Conservation (phyloP, 1,140 invertebrate genomes). For the Pygmarrhopalites habei region DNA sequence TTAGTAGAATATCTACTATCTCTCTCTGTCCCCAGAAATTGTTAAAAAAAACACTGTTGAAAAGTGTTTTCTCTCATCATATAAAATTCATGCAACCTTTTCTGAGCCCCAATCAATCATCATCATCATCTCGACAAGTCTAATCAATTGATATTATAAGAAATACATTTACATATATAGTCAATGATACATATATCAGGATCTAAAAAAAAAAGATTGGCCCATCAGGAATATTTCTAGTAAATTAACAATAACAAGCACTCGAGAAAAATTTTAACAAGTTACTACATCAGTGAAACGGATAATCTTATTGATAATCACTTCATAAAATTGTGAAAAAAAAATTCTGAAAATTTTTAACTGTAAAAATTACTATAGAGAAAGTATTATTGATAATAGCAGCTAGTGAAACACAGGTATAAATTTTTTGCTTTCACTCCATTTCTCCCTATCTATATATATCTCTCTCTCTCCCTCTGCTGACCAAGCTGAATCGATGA, state of each 20-base stretch:
- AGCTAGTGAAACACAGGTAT: too few relatives aligned
- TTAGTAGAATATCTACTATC: not conserved
- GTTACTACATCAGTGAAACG: not conserved
- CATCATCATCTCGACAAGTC: not conserved
- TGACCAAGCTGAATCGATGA: too few relatives aligned
- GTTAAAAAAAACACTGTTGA: not conserved
- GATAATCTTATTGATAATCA: not conserved
- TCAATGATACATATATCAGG: not conserved
- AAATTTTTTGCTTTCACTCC: too few relatives aligned
- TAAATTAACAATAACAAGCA: not conserved
- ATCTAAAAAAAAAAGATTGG: not conserved
- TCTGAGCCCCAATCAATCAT: not conserved
- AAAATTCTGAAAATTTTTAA: not conserved
- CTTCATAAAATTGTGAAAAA: constrained; percentile 1
- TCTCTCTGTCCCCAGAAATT: not conserved
- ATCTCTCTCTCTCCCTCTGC: not conserved
- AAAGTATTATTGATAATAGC: not conserved
- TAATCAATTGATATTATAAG: not conserved
- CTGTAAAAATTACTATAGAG: not conserved
- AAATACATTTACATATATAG: not conserved
- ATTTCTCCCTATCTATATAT: not conserved
- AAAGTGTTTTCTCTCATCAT: not conserved
- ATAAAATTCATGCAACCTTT: not conserved
- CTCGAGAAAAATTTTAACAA: not conserved
- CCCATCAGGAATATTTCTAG: not conserved